phyloP scores from a whole-genome alignment of 2,888 invertebrate genomes.

The Minunthozetes semirufus region DNA sequence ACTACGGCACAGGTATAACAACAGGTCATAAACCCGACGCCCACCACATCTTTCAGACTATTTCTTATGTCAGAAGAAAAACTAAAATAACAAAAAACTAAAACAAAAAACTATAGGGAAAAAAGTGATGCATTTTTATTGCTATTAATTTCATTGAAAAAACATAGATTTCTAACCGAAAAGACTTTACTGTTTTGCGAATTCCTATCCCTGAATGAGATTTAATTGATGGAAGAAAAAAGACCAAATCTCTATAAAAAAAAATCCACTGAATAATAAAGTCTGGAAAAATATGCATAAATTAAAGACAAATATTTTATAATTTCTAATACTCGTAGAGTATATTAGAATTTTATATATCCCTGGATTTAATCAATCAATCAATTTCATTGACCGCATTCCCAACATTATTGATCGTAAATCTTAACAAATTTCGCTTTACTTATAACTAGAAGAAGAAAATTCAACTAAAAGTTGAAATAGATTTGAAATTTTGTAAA shows the following conservation, averaged over 20 bases:
- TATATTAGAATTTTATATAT: neutral
- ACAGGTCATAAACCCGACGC: slow-evolving; percentile 30
- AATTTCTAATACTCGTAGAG: neutral
- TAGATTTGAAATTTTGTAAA: neutral
- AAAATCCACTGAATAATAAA: neutral
- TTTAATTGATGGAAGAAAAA: neutral
- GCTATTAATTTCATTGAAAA: neutral
- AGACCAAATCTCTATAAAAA: neutral
- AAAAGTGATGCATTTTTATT: neutral
- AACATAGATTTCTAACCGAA: neutral
- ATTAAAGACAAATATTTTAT: neutral
- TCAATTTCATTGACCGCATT: slow-evolving; percentile 27
- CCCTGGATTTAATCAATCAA: slow-evolving; percentile 27
- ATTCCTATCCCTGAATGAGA: too few species aligned
- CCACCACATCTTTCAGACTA: neutral
- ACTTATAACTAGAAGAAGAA: neutral
- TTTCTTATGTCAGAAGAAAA: neutral
- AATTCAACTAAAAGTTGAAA: neutral
- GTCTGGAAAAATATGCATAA: too few species aligned
- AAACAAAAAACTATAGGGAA: neutral
- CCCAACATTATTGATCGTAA: slow-evolving; percentile 13
- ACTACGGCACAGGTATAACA: neutral
- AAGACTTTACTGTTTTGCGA: neutral
- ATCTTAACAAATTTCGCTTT: neutral
- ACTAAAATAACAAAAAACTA: neutral